Evolutionary conservation across 2,797 vertebrate species (phyloP).

Genomic region (Galaxias olidus): DNA sequence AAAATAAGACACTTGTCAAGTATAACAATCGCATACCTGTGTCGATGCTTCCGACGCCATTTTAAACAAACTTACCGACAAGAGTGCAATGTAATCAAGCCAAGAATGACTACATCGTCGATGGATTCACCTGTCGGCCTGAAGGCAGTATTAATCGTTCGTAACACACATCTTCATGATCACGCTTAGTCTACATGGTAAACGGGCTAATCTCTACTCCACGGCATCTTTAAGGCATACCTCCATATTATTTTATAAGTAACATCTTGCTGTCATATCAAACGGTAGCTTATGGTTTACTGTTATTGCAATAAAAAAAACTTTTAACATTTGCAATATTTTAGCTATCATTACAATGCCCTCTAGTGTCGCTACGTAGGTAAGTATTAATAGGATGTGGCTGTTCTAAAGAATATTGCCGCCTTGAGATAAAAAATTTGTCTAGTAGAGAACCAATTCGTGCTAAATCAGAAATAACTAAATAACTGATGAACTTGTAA

Average conservation of each 20-base stretch:
- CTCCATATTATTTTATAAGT: no score
- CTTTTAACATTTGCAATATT: no score
- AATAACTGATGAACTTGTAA: no score
- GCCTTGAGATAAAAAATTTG: background rate
- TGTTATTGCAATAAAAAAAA: no score
- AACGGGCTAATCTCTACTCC: no score
- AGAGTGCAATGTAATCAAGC: constrained; percentile 64
- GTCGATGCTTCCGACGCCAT: constrained; percentile 79
- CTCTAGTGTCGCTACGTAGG: no score
- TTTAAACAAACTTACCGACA: constrained; percentile 75
- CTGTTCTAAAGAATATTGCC: background rate
- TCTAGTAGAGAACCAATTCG: background rate
- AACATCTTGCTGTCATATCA: no score
- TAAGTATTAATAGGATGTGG: no score
- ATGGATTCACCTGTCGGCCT: constrained; percentile 71
- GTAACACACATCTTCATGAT: background rate
- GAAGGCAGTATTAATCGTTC: constrained; percentile 63
- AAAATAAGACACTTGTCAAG: constrained; percentile 15
- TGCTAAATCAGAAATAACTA: no score
- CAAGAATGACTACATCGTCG: constrained; percentile 49
- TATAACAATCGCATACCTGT: constrained; percentile 64
- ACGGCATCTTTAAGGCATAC: no score
- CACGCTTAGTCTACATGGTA: background rate
- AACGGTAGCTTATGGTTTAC: no score
- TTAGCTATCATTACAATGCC: no score